Percentiles rank a stretch among this genome's conserved stretches.
These are phyloP conservation scores for Gobionotothen gibberifrons DNA, from an alignment of 2,797 vertebrate genomes.

Conservation along the genomic window DNA sequence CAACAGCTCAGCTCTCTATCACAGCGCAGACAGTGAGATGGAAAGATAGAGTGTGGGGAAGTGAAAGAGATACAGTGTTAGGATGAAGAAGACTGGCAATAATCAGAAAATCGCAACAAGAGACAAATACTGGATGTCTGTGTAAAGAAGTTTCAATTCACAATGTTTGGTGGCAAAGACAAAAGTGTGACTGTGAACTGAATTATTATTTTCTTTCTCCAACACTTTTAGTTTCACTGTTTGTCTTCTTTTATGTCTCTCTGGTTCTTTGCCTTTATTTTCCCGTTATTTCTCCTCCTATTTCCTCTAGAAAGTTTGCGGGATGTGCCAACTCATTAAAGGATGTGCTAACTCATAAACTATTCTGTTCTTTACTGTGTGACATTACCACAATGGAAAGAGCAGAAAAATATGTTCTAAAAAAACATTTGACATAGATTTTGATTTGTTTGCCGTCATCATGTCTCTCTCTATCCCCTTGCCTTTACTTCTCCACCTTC, in stretches of 20 bases:
- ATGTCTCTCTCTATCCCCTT: no score
- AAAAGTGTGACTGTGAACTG: neutral
- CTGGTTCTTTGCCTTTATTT: no score
- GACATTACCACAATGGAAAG: no score
- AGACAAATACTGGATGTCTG: neutral
- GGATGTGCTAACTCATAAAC: no score
- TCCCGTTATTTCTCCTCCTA: no score
- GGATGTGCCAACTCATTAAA: no score
- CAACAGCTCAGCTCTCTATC: constrained; percentile 21
- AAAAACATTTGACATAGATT: no score
- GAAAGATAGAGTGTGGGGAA: neutral
- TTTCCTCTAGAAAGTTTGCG: no score
- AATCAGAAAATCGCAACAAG: neutral
- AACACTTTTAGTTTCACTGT: neutral
- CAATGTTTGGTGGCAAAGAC: neutral
- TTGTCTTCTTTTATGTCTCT: neutral
- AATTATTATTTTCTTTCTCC: constrained; percentile 8
- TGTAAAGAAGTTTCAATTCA: constrained; percentile 1
- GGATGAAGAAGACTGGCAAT: neutral
- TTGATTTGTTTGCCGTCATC: no score
- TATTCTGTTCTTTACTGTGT: no score
- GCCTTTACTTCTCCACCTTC: neutral
- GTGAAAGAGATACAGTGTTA: neutral
- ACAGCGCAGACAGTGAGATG: neutral
- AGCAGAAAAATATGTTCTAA: no score